Conservation (phyloP, 2,888 invertebrate species). For the Synergus gifuensis region DNA sequence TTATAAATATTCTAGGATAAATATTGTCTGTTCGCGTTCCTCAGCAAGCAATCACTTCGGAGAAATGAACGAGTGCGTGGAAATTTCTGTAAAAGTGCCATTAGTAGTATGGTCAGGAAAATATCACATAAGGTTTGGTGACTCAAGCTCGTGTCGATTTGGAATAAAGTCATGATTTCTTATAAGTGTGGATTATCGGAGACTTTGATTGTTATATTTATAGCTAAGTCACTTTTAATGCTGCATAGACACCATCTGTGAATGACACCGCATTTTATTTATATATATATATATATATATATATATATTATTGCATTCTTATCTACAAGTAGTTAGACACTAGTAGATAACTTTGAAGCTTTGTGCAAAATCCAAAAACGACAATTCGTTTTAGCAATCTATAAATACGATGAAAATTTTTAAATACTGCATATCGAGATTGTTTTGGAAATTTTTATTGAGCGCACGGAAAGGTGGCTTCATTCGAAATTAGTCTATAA, state of each 20-base stretch:
- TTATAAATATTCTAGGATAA: conserved; percentile 31
- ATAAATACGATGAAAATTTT: neutral
- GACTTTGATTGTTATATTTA: conserved; percentile 37
- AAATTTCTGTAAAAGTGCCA: conserved; percentile 45
- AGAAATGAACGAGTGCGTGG: conserved; percentile 25
- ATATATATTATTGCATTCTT: conserved; percentile 38
- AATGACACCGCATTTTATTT: conserved; percentile 31
- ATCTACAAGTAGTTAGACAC: conserved; percentile 30
- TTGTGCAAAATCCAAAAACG: conserved; percentile 8
- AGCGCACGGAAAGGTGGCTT: conserved; percentile 4
- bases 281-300: conserved; percentile 26
- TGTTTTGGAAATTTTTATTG: neutral
- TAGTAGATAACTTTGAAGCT: conserved; percentile 28
- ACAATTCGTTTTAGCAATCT: neutral
- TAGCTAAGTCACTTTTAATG: conserved; percentile 35
- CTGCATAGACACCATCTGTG: conserved; percentile 38
- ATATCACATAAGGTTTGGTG: conserved; percentile 21
- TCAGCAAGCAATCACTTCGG: conserved; percentile 18
- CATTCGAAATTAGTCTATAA: conserved; percentile 6
- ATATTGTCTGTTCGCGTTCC: conserved; percentile 30
- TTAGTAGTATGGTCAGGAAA: conserved; percentile 41
- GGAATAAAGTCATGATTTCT: conserved; percentile 31
- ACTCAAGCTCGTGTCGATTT: conserved; percentile 29
- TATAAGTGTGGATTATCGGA: conserved; percentile 18
- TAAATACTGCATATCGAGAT: neutral